Base-by-base conservation (phyloP, 1,140 invertebrate species). In the Tetraneura akinire region DNA sequence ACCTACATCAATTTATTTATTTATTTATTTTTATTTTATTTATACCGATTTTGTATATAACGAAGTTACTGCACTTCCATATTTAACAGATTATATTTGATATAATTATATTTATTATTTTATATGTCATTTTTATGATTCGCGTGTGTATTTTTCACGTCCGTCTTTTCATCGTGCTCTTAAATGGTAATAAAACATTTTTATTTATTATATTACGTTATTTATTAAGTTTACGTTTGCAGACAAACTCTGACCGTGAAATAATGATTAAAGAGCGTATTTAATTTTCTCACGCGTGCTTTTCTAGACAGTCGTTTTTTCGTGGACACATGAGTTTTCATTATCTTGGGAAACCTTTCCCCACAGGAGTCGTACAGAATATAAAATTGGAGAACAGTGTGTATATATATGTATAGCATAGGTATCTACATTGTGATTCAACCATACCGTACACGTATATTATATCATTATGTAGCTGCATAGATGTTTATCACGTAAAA, bases 231-330 rank as follows among this genome's bases (percentile, higher is more conserved):
- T 60, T 37, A 37, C 8, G 3, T 37, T 60, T 60, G 16, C 5
- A 60, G 13, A 60, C 23, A 26, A 16, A 60, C 26, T 60, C 26
- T 6, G 16, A 14, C 23, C 57, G 5, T 18, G 23, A 29, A 60
- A 60, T n/a, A n/a, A n/a, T 60, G 14, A 60, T 60, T 60, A 29
- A 26, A 60, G 8, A 26, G 21, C 13, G 57, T 37, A 32, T 64
- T 37, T 42, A 64, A 64, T 64, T 64, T 64, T 64, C 32, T 64
- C 62, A 29, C 62, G 13, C 62, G 62, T 64, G 62, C 37, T 64
- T 37, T 64, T 64, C 29, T 0, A 42, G 32, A 64, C 62, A 8
- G 23, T 16, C 18, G 60, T 64, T 64, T 64, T 55, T 64, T 37
- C 18, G 18, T 18, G 62, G 62, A 37, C 32, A 37, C 32, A 37